Percentiles rank a stretch among this genome's conserved stretches.
Evolutionary conservation across 1,140 invertebrate species (phyloP).

Genomic region (Pollicipes pollicipes): DNA sequence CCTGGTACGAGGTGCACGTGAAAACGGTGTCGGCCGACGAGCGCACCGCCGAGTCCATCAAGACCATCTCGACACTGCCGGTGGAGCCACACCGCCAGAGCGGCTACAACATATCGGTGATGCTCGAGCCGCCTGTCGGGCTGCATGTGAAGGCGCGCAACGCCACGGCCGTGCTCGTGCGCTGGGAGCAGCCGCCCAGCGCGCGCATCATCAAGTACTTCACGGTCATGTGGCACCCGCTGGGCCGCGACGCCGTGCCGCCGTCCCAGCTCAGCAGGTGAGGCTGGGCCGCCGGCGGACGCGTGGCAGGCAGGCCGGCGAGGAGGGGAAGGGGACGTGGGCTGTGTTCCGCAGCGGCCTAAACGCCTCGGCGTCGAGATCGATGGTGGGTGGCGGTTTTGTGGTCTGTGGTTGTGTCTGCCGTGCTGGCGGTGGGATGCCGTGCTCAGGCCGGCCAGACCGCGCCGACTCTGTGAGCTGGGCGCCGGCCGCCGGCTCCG

Average conservation of each 20-base stretch:
- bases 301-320: not conserved
- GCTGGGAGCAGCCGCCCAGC: conserved; percentile 11
- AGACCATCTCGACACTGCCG: not conserved
- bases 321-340: not conserved
- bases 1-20: no score
- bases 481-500: no score
- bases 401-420: no score
- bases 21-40: no score
- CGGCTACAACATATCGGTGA: no score
- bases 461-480: no score
- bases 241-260: conserved; percentile 5
- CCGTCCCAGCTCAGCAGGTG: conserved; percentile 15
- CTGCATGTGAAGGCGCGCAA: conserved; percentile 15
- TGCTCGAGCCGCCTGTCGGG: conserved; percentile 1
- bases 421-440: no score
- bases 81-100: conserved; percentile 7
- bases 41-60: no score
- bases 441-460: no score
- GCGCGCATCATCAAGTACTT: conserved; percentile 12
- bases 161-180: conserved; percentile 16
- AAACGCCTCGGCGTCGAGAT: no score
- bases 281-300: not conserved
- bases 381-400: no score
- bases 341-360: no score
- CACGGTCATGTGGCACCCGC: conserved; percentile 14